These are phyloP conservation scores for Lophochroa leadbeateri DNA, from an alignment of 2,113 vertebrate genomes.

Conservation along the genomic window DNA sequence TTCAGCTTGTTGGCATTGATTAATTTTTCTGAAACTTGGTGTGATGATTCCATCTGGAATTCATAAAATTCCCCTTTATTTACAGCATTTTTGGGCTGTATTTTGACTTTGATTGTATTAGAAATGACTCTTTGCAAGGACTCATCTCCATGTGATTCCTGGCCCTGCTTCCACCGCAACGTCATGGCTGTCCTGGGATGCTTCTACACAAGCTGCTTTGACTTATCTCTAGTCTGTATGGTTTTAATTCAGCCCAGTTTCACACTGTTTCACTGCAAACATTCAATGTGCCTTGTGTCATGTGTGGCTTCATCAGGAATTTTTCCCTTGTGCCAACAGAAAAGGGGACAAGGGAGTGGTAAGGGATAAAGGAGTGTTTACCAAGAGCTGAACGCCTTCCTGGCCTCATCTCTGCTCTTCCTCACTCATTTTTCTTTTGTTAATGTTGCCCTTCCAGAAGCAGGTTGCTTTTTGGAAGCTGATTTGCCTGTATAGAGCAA, in stretches of 20 bases:
- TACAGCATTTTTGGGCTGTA: background rate
- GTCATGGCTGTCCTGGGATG: background rate
- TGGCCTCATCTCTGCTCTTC: background rate
- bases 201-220: background rate
- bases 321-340: background rate
- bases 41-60: background rate
- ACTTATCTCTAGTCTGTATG: background rate
- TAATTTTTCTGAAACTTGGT: background rate
- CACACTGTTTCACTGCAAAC: background rate
- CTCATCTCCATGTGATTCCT: conserved; percentile 27
- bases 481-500: background rate
- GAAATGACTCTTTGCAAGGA: background rate
- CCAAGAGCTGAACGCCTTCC: background rate
- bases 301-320: background rate
- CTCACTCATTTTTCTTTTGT: background rate
- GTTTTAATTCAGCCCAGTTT: background rate
- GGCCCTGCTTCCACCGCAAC: background rate
- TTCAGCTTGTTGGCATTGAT: background rate
- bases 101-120: conserved; percentile 5
- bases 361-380: background rate
- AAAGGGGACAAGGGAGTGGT: background rate
- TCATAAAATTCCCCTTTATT: background rate
- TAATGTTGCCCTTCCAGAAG: background rate
- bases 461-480: background rate
- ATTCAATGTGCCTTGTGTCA: background rate